A percentile compares a stretch with the other conserved stretches of the same genome.
These are phyloP conservation scores for Cryptotis parvus DNA, from an alignment of 2,113 vertebrate genomes.

Conservation along the genomic window DNA sequence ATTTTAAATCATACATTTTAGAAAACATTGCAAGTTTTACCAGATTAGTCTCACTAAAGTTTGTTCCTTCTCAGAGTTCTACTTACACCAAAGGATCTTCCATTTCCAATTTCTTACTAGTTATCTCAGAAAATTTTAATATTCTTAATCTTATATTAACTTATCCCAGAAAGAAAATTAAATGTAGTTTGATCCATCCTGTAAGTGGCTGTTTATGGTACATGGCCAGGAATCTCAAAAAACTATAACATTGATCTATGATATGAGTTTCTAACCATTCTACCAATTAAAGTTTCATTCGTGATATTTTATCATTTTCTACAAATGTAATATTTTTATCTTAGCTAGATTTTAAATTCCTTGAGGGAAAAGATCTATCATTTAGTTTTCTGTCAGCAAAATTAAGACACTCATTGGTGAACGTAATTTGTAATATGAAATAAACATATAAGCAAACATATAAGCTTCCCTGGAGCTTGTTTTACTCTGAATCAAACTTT, in stretches of 20 bases:
- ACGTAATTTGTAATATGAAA: not conserved
- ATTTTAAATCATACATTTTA: too few species aligned
- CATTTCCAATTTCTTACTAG: not conserved
- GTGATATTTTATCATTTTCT: not conserved
- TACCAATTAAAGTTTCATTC: not conserved
- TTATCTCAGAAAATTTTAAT: not conserved
- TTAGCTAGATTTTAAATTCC: not conserved
- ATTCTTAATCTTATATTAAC: too few species aligned
- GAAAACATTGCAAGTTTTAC: not conserved
- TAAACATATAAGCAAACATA: constrained; percentile 16
- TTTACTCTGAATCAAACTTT: not conserved
- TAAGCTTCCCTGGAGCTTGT: not conserved
- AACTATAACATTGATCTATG: not conserved
- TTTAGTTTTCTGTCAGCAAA: constrained; percentile 2
- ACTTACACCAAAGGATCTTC: too few species aligned
- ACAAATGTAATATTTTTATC: too few species aligned
- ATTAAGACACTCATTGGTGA: not conserved
- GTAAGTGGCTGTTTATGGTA: constrained; percentile 21
- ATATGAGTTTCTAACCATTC: not conserved
- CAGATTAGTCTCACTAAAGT: not conserved
- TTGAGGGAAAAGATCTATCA: not conserved
- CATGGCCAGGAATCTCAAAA: not conserved
- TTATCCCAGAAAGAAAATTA: constrained; percentile 1
- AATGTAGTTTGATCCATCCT: constrained; percentile 21
- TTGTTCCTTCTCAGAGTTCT: not conserved